Conservation (phyloP, 2,797 vertebrate genomes). For the Aldrovandia affinis region DNA sequence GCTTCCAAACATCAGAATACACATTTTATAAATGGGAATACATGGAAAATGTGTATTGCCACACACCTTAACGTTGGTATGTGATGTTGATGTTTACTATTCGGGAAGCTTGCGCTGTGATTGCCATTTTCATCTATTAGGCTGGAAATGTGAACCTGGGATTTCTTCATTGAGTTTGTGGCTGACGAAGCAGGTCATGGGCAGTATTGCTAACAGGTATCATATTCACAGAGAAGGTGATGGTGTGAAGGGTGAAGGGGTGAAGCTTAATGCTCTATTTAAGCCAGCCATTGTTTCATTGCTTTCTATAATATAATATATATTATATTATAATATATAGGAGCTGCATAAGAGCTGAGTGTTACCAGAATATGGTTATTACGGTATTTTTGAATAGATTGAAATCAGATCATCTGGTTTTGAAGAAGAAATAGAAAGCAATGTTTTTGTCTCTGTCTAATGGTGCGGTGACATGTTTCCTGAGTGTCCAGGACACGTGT, state of each 20-base stretch:
- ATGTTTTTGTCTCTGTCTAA: background rate
- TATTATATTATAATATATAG: no score
- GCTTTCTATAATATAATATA: no score
- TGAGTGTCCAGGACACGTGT: background rate
- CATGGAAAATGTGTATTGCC: no score
- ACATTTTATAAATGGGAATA: no score
- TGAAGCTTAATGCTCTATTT: background rate
- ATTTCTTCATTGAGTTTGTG: background rate
- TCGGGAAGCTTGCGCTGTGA: background rate
- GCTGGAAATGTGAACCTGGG: background rate
- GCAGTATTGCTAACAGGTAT: background rate
- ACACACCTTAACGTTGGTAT: background rate
- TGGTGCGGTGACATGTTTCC: background rate
- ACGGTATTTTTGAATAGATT: no score
- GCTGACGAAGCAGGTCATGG: background rate
- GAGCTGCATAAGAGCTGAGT: no score
- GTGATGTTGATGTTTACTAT: background rate
- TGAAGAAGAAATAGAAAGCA: background rate
- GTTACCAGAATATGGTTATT: no score
- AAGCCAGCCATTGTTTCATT: background rate
- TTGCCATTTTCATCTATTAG: background rate
- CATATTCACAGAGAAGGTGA: no score
- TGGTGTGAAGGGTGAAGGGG: no score
- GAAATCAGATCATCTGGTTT: constrained; percentile 14
- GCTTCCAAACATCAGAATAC: no score